phyloP scores from a whole-genome alignment of 2,797 vertebrate genomes.

The Dipus sagitta region DNA sequence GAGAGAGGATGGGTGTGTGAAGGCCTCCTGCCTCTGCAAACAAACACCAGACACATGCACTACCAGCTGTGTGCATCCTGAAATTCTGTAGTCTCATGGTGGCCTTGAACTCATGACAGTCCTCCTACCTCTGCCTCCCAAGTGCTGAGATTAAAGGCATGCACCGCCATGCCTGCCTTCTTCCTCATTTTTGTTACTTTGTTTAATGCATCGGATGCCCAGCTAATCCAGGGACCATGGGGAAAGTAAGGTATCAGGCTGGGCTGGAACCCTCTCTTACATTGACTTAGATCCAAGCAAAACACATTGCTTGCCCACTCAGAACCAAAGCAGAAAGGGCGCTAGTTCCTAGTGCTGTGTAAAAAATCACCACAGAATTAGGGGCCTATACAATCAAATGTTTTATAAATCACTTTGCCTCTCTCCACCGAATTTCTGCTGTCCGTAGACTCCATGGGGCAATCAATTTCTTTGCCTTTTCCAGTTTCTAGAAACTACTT shows the following conservation, averaged over 20 bases:
- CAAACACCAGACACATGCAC: no score
- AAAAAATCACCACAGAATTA: not conserved
- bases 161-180: no score
- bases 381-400: not conserved
- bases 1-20: no score
- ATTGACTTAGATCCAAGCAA: no score
- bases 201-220: not conserved
- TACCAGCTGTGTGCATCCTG: no score
- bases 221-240: fast-evolving
- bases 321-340: not conserved
- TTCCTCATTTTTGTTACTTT: not conserved
- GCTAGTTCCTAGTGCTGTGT: not conserved
- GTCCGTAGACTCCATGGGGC: not conserved
- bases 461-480: not conserved
- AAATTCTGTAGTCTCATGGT: no score
- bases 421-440: not conserved
- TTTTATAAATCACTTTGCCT: not conserved
- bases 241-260: not conserved
- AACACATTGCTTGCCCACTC: not conserved
- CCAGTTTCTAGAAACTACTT: not conserved
- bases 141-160: no score
- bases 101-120: no score
- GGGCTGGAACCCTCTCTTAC: not conserved
- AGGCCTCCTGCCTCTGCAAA: no score
- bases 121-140: no score